Evolutionary conservation across 2,797 vertebrate genomes (phyloP).

Genomic region (Macropodus opercularis): DNA sequence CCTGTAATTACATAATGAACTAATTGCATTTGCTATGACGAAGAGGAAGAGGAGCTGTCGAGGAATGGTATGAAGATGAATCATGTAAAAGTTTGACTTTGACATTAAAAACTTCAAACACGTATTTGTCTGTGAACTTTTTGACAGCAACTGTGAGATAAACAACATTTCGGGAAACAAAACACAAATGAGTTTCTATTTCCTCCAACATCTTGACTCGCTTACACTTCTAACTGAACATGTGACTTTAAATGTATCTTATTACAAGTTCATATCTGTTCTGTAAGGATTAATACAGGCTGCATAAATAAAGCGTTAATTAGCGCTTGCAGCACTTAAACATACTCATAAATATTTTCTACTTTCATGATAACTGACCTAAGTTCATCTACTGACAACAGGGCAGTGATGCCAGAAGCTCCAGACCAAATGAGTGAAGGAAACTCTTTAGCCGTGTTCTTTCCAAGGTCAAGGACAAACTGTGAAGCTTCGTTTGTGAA

Average conservation of each 20-base stretch:
- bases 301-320: too few relatives aligned
- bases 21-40: constrained; percentile 82
- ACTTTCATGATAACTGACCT: not conserved
- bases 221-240: not conserved
- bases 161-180: not conserved
- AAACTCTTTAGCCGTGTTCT: not conserved
- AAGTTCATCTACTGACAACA: not conserved
- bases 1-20: constrained; percentile 78
- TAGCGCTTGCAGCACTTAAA: too few relatives aligned
- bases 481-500: constrained; percentile 5
- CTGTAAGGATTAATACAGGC: not conserved
- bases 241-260: not conserved
- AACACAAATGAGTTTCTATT: not conserved
- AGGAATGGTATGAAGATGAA: constrained; percentile 78
- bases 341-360: too few relatives aligned
- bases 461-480: constrained; percentile 27
- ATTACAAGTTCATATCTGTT: not conserved
- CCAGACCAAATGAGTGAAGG: not conserved
- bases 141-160: constrained; percentile 3
- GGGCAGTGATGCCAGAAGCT: not conserved
- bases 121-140: constrained; percentile 32
- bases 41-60: constrained; percentile 65
- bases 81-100: constrained; percentile 85
- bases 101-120: constrained; percentile 85
- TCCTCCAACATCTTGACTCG: too few relatives aligned